A percentile compares a stretch with the other conserved stretches of the same genome.
These are phyloP conservation scores for Cyprinodon brontotheroides DNA, from an alignment of 2,113 vertebrate genomes.

Conservation along the genomic window DNA sequence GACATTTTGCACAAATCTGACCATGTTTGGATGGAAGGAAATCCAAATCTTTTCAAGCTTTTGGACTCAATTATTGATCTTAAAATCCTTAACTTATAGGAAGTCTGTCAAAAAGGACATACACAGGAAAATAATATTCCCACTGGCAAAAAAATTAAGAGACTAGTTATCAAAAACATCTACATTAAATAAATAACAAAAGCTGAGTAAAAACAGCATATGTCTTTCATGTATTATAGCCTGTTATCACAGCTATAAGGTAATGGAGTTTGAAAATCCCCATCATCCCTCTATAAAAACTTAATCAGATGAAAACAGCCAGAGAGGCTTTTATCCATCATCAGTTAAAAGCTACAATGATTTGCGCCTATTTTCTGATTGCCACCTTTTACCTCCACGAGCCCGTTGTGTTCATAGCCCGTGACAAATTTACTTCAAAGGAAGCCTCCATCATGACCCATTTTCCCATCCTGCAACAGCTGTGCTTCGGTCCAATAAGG, in stretches of 20 bases:
- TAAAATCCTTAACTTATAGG: too few relatives aligned
- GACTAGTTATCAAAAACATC: neutral
- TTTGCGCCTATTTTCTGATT: conserved; percentile 51
- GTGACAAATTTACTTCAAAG: conserved; percentile 68
- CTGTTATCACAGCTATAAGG: conserved; percentile 24
- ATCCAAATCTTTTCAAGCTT: neutral
- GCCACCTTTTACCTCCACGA: conserved; percentile 60
- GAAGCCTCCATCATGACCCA: conserved; percentile 64
- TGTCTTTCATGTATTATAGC: neutral
- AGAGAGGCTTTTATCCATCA: conserved; percentile 48
- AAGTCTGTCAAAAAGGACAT: neutral
- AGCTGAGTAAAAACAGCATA: neutral
- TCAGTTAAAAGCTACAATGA: conserved; percentile 54
- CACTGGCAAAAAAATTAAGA: neutral
- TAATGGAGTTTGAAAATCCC: conserved; percentile 41
- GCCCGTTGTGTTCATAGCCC: conserved; percentile 49
- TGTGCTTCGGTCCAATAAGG: conserved; percentile 52
- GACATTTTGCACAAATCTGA: neutral
- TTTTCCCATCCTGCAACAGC: conserved; percentile 66
- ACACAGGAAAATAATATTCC: neutral
- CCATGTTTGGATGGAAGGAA: neutral
- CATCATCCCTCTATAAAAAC: conserved; percentile 41
- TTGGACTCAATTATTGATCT: too few relatives aligned
- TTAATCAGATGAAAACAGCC: conserved; percentile 43
- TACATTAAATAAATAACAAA: neutral